Conservation (phyloP, 2,888 invertebrate genomes). For the Agonopterix alstromeriana region DNA sequence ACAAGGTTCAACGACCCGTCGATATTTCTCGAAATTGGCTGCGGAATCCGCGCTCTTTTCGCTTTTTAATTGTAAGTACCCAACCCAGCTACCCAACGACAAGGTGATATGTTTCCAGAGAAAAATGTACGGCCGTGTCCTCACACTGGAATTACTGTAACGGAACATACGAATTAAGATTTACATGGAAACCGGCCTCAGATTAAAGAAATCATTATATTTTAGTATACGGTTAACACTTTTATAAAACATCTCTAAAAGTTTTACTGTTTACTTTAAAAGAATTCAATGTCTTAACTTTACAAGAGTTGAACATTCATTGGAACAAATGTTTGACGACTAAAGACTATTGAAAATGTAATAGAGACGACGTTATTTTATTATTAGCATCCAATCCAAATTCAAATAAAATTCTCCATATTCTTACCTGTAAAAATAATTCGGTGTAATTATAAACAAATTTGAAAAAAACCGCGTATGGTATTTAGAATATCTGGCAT, state of each 20-base stretch:
- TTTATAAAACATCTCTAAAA: background rate
- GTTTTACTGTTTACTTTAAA: no score
- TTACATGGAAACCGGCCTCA: slow-evolving; percentile 49
- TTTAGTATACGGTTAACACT: slow-evolving; percentile 10
- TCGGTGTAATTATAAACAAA: slow-evolving; percentile 38
- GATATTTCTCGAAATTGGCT: slow-evolving; percentile 74
- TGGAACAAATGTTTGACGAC: no score
- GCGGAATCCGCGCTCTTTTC: slow-evolving; percentile 70
- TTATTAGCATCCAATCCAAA: no score
- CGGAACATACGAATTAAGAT: slow-evolving; percentile 61
- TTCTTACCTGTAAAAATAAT: background rate
- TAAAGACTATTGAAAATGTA: no score
- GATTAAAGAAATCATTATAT: slow-evolving; percentile 39
- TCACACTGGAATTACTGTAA: slow-evolving; percentile 59
- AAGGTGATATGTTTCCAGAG: slow-evolving; percentile 68
- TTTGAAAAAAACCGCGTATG: slow-evolving; percentile 51
- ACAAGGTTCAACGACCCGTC: slow-evolving; percentile 67
- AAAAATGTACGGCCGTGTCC: slow-evolving; percentile 52
- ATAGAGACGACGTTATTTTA: no score
- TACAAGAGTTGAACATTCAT: no score
- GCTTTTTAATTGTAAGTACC: slow-evolving; percentile 72
- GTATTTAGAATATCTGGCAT: slow-evolving; percentile 62
- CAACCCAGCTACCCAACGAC: slow-evolving; percentile 60
- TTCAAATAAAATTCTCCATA: no score
- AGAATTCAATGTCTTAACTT: no score